These are phyloP conservation scores for Scaptomyza tumidula DNA, from an alignment of 2,888 invertebrate species.

Conservation along the genomic window DNA sequence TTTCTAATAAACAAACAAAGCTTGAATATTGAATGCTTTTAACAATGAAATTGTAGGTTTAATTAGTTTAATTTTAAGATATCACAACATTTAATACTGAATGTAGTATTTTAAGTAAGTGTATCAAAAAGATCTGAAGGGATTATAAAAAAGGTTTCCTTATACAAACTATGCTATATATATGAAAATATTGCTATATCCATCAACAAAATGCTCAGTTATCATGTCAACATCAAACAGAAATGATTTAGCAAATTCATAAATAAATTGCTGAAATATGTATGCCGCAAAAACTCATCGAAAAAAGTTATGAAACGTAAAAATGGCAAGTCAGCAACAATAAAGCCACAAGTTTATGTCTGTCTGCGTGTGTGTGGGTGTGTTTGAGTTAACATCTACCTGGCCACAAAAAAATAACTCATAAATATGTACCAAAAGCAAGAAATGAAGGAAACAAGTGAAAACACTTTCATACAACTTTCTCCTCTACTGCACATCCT, in stretches of 20 bases:
- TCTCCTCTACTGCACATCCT: slow-evolving; percentile 16
- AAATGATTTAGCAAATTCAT: slow-evolving; percentile 48
- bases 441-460: slow-evolving; percentile 30
- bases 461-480: slow-evolving; percentile 52
- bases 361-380: slow-evolving; percentile 9
- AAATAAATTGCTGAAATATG: slow-evolving; percentile 65
- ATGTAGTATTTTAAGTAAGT: no score
- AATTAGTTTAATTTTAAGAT: no score
- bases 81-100: no score
- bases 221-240: slow-evolving; percentile 23
- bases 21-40: no score
- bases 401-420: slow-evolving; percentile 19
- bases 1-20: no score
- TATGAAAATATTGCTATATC: background rate
- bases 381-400: background rate
- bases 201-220: slow-evolving; percentile 23
- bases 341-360: slow-evolving; percentile 12
- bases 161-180: background rate
- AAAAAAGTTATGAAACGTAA: background rate
- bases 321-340: slow-evolving; percentile 25
- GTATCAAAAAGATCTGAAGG: no score
- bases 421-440: slow-evolving; percentile 38
- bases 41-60: no score
- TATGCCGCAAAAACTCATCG: slow-evolving; percentile 20
- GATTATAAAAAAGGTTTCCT: no score